Evolutionary conservation across 2,888 invertebrate species (phyloP).

Genomic region (Fissipunctia ypsillon): DNA sequence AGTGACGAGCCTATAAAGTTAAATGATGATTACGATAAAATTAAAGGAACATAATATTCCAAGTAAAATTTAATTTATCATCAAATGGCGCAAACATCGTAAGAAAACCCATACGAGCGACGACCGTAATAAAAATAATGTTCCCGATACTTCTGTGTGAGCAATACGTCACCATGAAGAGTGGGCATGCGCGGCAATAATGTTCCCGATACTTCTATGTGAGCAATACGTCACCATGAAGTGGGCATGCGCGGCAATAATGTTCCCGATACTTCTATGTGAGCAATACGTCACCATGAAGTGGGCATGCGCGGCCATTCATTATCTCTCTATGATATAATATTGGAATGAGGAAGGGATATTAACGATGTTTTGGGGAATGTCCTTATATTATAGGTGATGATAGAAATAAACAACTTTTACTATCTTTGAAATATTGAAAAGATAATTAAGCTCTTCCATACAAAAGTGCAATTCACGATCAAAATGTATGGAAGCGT

Average conservation of each 20-base stretch:
- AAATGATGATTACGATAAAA: conserved; percentile 6
- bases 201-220: conserved; percentile 38
- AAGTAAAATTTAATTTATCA: conserved; percentile 35
- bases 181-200: conserved; percentile 17
- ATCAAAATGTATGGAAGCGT: not conserved
- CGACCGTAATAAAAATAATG: conserved; percentile 44
- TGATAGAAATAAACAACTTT: too few species aligned
- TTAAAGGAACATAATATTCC: conserved; percentile 4
- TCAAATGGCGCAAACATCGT: conserved; percentile 43
- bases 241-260: conserved; percentile 17
- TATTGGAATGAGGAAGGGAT: not conserved
- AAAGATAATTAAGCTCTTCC: too few species aligned
- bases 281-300: conserved; percentile 34
- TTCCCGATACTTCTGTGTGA: conserved; percentile 36
- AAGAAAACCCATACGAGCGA: conserved; percentile 28
- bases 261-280: conserved; percentile 38
- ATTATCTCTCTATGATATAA: conserved; percentile 5
- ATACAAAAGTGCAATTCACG: not conserved
- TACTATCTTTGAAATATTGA: not conserved
- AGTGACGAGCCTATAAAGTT: conserved; percentile 9
- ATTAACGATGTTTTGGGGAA: not conserved
- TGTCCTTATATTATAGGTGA: not conserved
- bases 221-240: conserved; percentile 34
- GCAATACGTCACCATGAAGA: conserved; percentile 32
- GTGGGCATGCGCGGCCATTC: conserved; percentile 6